Conservation (phyloP, 1,140 invertebrate species). For the Conopomorpha cramerella region DNA sequence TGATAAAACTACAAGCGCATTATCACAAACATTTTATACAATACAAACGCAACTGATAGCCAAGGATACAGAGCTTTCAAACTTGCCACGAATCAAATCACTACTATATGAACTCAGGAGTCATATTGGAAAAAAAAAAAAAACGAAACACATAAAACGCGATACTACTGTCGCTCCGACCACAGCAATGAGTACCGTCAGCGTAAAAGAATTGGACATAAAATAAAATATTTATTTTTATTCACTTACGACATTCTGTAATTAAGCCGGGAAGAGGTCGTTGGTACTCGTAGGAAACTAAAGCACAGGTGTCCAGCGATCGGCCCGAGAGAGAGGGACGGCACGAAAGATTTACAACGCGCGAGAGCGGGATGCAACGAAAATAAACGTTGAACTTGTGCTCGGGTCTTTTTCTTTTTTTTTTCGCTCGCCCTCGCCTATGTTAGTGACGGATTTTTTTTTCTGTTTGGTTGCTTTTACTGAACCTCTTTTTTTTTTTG, state of each 20-base stretch:
- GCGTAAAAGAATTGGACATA: slow-evolving; percentile 7
- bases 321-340: slow-evolving; percentile 29
- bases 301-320: slow-evolving; percentile 60
- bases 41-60: too few relatives aligned
- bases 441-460: slow-evolving; percentile 57
- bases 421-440: slow-evolving; percentile 57
- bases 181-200: slow-evolving; percentile 14
- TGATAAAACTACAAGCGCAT: too few relatives aligned
- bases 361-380: slow-evolving; percentile 37
- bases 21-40: too few relatives aligned
- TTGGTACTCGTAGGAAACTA: slow-evolving; percentile 58
- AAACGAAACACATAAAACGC: too few relatives aligned
- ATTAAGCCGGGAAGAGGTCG: slow-evolving; percentile 35
- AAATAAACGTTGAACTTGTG: slow-evolving; percentile 60
- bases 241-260: slow-evolving; percentile 23
- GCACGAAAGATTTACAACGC: slow-evolving; percentile 10
- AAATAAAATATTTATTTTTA: slow-evolving; percentile 8
- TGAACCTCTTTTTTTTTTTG: slow-evolving; percentile 51
- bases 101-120: slow-evolving; percentile 45
- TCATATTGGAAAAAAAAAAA: slow-evolving; percentile 18
- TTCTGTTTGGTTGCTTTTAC: slow-evolving; percentile 38
- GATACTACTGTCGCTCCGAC: too few relatives aligned
- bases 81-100: slow-evolving; percentile 54
- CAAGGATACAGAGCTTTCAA: slow-evolving; percentile 17
- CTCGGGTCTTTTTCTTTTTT: slow-evolving; percentile 41